Percentiles rank a stretch among this genome's conserved stretches.
phyloP scores from a whole-genome alignment of 2,113 vertebrate species.

The Strix uralensis region DNA sequence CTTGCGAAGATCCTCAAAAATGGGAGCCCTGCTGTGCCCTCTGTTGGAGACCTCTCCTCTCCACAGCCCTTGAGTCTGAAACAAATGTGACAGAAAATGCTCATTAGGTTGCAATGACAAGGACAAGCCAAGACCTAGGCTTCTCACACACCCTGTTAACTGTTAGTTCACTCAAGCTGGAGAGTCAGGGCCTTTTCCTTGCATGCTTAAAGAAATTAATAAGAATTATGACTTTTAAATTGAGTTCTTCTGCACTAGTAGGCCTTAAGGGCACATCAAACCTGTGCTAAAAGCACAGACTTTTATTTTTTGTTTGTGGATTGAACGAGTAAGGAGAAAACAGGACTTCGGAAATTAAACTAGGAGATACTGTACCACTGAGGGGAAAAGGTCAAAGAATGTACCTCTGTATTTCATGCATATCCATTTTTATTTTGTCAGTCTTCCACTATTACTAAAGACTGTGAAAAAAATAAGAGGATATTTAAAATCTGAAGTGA shows the following conservation, averaged over 20 bases:
- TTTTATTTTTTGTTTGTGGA: background rate
- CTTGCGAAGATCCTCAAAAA: background rate
- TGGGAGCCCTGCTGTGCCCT: fast-evolving
- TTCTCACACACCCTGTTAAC: background rate
- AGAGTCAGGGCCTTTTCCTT: background rate
- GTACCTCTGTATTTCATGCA: background rate
- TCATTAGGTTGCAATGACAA: background rate
- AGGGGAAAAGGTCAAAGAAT: background rate
- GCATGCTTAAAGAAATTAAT: background rate
- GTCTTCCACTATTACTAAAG: background rate
- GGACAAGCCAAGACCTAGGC: background rate
- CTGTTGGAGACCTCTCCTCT: background rate
- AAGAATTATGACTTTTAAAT: background rate
- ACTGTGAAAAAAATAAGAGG: background rate
- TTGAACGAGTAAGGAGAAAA: background rate
- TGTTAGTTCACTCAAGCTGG: background rate
- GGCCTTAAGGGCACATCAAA: background rate
- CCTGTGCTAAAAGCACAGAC: background rate
- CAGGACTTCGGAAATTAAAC: background rate
- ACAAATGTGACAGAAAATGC: background rate
- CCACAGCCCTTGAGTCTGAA: background rate
- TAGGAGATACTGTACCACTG: background rate
- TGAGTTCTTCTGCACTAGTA: background rate
- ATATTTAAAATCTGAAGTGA: slow-evolving; percentile 2
- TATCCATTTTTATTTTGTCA: background rate